These are phyloP conservation scores for Rhynchomys soricoides DNA, from an alignment of 2,113 vertebrate species.

Conservation along the genomic window DNA sequence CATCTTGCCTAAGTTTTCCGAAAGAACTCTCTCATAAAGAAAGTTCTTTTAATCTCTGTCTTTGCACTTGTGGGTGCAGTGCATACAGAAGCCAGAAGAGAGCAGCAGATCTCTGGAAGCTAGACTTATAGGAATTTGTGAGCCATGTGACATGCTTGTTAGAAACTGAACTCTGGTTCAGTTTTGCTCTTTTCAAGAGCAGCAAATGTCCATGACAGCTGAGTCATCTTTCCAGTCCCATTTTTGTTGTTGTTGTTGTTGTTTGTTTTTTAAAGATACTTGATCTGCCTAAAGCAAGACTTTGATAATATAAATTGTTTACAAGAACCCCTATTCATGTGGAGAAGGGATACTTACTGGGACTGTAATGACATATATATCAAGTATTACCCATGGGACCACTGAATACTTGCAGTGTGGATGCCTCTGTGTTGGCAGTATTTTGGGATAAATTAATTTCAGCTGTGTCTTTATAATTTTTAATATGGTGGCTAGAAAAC, in stretches of 20 bases:
- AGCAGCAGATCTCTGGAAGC: no score
- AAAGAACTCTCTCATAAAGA: not conserved
- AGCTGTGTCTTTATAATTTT: not conserved
- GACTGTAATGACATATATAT: not conserved
- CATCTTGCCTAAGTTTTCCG: not conserved
- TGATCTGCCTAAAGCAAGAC: not conserved
- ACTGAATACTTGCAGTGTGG: not conserved
- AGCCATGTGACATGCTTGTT: not conserved
- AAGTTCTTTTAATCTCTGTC: not conserved
- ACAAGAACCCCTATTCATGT: not conserved
- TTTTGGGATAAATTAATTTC: constrained; percentile 55
- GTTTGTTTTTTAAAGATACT: not conserved
- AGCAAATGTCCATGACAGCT: not conserved
- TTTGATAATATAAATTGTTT: constrained; percentile 32
- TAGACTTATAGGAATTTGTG: not conserved
- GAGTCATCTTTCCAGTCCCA: not conserved
- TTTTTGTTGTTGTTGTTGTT: no score
- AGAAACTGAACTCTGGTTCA: not conserved
- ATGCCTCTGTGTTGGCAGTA: not conserved
- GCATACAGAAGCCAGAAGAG: not conserved
- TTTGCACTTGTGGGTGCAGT: not conserved
- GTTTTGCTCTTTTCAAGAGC: not conserved
- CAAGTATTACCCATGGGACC: not conserved
- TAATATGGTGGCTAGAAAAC: constrained; percentile 24
- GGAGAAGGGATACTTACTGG: not conserved